Percentiles rank a stretch among this genome's conserved stretches.
phyloP scores from a whole-genome alignment of 2,113 vertebrate species.

The Haemorhous mexicanus region DNA sequence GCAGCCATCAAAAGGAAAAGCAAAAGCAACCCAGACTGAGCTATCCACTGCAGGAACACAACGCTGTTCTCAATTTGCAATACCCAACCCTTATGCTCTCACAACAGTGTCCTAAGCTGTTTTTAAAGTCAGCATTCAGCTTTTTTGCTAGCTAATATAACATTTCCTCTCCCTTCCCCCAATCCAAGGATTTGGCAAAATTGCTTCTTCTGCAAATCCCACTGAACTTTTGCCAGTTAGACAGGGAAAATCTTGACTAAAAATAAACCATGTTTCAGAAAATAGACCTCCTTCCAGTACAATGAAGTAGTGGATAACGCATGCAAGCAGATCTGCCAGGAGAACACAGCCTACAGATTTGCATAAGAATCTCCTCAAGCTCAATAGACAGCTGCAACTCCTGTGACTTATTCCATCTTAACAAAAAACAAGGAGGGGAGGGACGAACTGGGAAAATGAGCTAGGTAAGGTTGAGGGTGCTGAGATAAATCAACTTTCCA shows the following conservation, averaged over 20 bases:
- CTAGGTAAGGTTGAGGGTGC: background rate
- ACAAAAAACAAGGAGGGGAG: background rate
- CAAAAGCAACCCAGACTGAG: background rate
- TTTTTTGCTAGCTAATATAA: background rate
- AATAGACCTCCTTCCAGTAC: slow-evolving; percentile 9
- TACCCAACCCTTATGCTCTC: background rate
- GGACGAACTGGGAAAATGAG: background rate
- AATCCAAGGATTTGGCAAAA: background rate
- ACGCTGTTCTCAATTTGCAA: accelerated
- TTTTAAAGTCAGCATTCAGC: background rate
- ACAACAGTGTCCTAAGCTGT: background rate
- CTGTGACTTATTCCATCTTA: background rate
- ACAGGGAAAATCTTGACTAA: slow-evolving; percentile 24
- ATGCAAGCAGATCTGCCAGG: background rate
- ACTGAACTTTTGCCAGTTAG: slow-evolving; percentile 26
- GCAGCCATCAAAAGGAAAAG: background rate
- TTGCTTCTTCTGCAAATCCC: background rate
- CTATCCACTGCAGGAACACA: background rate
- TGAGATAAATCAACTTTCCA: background rate
- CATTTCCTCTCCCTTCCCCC: slow-evolving; percentile 37
- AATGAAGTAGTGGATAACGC: background rate
- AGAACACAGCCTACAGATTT: background rate
- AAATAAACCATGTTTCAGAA: slow-evolving; percentile 43
- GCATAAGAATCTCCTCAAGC: background rate
- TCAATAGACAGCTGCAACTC: background rate